A percentile compares a stretch with the other conserved stretches of the same genome.
Conservation (phyloP, 2,888 invertebrate species). For the Hymenopus coronatus region DNA sequence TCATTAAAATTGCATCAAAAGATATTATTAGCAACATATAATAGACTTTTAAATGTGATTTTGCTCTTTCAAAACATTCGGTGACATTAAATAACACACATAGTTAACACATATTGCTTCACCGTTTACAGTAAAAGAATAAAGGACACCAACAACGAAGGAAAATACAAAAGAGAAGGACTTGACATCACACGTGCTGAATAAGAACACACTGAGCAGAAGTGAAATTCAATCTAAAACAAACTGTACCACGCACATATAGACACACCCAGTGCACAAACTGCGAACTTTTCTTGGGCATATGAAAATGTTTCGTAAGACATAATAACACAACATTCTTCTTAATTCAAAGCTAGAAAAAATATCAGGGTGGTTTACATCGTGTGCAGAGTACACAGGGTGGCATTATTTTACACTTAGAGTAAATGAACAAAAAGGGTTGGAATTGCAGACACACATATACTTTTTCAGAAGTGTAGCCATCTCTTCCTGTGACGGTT, state of each 20-base stretch:
- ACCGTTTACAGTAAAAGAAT: neutral
- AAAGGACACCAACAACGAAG: neutral
- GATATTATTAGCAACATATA: no score
- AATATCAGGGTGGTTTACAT: no score
- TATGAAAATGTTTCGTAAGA: neutral
- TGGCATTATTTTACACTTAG: no score
- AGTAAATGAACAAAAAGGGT: no score
- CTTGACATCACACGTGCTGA: neutral
- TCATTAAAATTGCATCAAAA: no score
- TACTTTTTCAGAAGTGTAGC: no score
- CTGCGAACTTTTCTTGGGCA: neutral
- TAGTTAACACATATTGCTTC: neutral
- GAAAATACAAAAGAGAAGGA: neutral
- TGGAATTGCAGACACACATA: no score
- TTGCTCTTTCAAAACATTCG: no score
- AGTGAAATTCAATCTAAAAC: neutral
- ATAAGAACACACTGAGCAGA: neutral
- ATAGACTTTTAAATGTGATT: no score
- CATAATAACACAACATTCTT: neutral
- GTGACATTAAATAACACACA: neutral
- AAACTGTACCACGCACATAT: neutral
- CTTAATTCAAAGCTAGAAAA: no score
- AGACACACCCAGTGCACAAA: neutral
- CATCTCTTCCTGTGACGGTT: no score
- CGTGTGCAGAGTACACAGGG: no score